Evolutionary conservation across 1,140 invertebrate species (phyloP), one percentile per base, ranked within the genome.

Genomic region (Holcopasites calliopsidis): DNA sequence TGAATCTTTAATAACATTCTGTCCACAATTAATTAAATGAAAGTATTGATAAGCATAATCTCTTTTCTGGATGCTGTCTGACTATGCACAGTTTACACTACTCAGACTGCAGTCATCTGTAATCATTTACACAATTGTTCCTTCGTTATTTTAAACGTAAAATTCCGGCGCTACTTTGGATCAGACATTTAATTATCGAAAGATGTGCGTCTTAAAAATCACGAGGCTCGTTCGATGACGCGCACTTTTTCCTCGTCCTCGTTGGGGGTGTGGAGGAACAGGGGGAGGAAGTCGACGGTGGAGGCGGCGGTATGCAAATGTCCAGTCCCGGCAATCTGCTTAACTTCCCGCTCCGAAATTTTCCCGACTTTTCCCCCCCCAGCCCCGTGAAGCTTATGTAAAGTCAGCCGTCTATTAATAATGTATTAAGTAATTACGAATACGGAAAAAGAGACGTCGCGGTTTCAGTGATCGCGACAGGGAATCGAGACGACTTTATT

Each of bases 381-480:
- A n/a, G n/a, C n/a, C 72, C 60, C 57, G 66, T 83, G 82, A 71
- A 86, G 88, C 88, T 90, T 89, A 90, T 90, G 89, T 89, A 88
- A 90, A 89, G 87, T 89, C 84, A 83, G 82, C 82, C 86, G 80
- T 88, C 88, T 89, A 90, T 90, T 90, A 90, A 89, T 90, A 90
- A 90, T 90, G 89, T 88, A 90, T 90, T 85, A 89, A 89, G 88
- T 88, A 90, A 90, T 89, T 89, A 88, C 83, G 83, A 88, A 88
- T 89, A 87, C 77, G 74, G 78, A 55, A 69, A 79, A 85, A 86
- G 86, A 87, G 80, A 83, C 57, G 78, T 66, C 69, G 31, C 62
- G 68, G 62, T 74, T 74, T 74, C 71, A n/a, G n/a, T n/a, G n/a
- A n/a, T n/a, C n/a, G n/a, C n/a, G n/a, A n/a, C n/a, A n/a, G n/a